Evolutionary conservation across 1,140 invertebrate species (phyloP).

Genomic region (Pogonomyrmex barbatus): DNA sequence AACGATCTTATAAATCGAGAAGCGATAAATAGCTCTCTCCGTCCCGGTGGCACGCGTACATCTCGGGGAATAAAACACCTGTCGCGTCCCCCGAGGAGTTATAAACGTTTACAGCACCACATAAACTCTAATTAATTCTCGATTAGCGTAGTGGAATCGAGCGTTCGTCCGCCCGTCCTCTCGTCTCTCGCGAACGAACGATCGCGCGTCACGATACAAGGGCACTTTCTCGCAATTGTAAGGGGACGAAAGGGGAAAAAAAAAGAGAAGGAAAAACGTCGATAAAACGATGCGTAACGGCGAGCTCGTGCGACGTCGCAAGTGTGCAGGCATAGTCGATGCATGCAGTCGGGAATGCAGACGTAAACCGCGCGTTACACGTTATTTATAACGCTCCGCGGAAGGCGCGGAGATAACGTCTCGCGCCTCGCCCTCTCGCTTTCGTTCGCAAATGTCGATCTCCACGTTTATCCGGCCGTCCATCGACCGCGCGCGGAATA

Average conservation of each 20-base stretch:
- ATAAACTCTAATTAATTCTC: conserved; percentile 85
- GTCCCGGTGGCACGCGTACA: conserved; percentile 66
- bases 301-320: background rate
- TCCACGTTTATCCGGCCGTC: conserved; percentile 26
- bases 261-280: background rate
- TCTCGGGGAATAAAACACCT: conserved; percentile 77
- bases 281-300: conserved; percentile 46
- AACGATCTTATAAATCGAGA: conserved; percentile 19
- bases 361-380: conserved; percentile 34
- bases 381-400: conserved; percentile 51
- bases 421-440: conserved; percentile 29
- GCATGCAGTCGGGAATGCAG: conserved; percentile 14
- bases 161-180: background rate
- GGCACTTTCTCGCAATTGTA: conserved; percentile 4
- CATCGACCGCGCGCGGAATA: conserved; percentile 20
- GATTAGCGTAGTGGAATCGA: conserved; percentile 76
- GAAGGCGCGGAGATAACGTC: conserved; percentile 33
- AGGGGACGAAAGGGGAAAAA: background rate
- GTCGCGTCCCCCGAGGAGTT: conserved; percentile 71
- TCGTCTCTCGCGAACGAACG: conserved; percentile 11
- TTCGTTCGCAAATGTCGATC: conserved; percentile 25
- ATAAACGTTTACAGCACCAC: conserved; percentile 83
- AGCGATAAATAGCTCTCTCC: conserved; percentile 65
- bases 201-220: conserved; percentile 41
- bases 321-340: conserved; percentile 29